Percentiles rank a stretch among this genome's conserved stretches.
Evolutionary conservation across 2,113 vertebrate genomes (phyloP).

Genomic region (Corythaixoides concolor): DNA sequence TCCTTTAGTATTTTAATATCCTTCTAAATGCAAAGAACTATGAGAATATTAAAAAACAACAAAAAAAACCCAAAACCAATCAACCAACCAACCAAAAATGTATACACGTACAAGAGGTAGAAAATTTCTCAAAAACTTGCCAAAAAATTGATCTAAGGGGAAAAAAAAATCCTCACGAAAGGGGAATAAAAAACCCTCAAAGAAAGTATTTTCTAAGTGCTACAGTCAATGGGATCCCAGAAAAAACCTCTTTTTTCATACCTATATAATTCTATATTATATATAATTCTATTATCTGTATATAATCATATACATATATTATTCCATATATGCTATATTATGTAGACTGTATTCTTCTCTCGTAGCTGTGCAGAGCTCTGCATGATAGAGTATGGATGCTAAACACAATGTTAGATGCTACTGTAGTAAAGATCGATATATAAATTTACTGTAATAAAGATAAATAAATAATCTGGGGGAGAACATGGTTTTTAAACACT

Average conservation of each 20-base stretch:
- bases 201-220: background rate
- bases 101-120: background rate
- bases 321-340: background rate
- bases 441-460: background rate
- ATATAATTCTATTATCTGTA: background rate
- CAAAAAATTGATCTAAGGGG: background rate
- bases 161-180: background rate
- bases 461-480: background rate
- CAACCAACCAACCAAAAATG: too few species aligned
- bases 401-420: background rate
- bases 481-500: background rate
- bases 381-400: background rate
- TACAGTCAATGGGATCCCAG: background rate
- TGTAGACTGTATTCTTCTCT: background rate
- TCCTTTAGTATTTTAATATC: background rate
- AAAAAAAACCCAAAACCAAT: background rate
- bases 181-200: rapidly evolving
- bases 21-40: background rate
- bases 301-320: background rate
- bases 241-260: background rate
- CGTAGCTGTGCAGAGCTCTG: background rate
- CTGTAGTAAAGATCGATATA: background rate
- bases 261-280: background rate
- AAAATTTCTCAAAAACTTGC: background rate
- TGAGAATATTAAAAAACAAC: background rate